These are phyloP conservation scores for Platyura marginata DNA, from an alignment of 1,140 invertebrate genomes.

Conservation along the genomic window DNA sequence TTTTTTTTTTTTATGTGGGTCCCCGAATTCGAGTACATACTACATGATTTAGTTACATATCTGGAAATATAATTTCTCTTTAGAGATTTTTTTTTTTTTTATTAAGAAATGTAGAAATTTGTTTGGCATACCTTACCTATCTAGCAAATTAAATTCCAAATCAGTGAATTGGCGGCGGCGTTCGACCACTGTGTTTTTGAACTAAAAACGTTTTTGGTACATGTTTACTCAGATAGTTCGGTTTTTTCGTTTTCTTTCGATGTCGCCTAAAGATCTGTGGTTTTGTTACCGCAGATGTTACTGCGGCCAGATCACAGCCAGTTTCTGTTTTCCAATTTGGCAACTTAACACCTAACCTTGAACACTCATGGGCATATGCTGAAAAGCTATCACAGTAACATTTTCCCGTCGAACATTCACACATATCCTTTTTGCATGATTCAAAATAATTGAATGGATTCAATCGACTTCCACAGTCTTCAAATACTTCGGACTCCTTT, in stretches of 20 bases:
- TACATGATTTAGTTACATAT: no score
- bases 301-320: constrained; percentile 27
- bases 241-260: constrained; percentile 6
- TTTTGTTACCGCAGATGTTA: not conserved
- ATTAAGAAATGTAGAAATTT: no score
- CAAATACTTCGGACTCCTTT: constrained; percentile 33
- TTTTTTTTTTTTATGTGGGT: no score
- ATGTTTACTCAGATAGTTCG: constrained; percentile 18
- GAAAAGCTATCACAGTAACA: constrained; percentile 81
- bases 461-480: constrained; percentile 50
- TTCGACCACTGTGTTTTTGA: constrained; percentile 19
- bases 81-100: no score
- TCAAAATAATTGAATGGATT: constrained; percentile 62
- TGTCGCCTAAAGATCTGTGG: not conserved
- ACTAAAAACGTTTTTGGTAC: constrained; percentile 16
- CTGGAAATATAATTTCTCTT: no score
- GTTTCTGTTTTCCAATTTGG: constrained; percentile 38
- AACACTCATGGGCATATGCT: constrained; percentile 74
- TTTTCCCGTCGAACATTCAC: constrained; percentile 60
- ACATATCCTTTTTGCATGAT: constrained; percentile 78
- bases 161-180: constrained; percentile 21
- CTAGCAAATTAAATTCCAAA: not conserved
- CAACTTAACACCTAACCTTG: constrained; percentile 48
- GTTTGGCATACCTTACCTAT: not conserved
- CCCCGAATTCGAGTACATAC: no score